phyloP scores from a whole-genome alignment of 2,113 vertebrate genomes.

The Hystrix brachyura region DNA sequence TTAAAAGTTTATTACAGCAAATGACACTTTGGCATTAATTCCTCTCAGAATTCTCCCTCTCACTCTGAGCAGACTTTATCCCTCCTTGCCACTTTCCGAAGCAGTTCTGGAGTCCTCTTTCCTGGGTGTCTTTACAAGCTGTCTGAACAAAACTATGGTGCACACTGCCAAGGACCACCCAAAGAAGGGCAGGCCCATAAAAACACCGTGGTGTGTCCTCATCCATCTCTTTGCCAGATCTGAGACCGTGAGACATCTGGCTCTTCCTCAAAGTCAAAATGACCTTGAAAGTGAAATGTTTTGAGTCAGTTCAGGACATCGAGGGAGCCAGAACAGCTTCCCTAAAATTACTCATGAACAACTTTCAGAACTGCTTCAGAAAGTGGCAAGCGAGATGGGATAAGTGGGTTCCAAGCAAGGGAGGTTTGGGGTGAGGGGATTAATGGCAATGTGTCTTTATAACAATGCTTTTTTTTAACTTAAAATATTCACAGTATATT shows the following conservation, averaged over 20 bases:
- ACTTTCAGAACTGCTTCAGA: not conserved
- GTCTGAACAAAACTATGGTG: not conserved
- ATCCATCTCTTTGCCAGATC: too few relatives aligned
- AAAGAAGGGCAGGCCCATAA: too few relatives aligned
- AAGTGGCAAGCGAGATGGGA: not conserved
- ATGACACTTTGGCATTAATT: not conserved
- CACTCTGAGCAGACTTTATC: not conserved
- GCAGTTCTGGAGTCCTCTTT: not conserved
- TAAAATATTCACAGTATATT: not conserved
- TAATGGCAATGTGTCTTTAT: not conserved
- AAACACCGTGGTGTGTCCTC: not conserved
- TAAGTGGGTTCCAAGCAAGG: not conserved
- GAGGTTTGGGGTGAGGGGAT: too few relatives aligned
- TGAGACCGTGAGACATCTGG: not conserved
- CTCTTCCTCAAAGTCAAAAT: not conserved
- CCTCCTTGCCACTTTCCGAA: not conserved
- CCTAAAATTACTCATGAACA: not conserved
- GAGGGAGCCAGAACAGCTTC: not conserved
- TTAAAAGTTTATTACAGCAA: not conserved
- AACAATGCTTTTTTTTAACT: not conserved
- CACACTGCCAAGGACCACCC: not conserved
- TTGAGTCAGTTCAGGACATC: too few relatives aligned
- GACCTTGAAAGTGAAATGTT: not conserved
- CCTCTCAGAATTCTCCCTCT: not conserved
- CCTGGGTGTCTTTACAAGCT: not conserved